phyloP scores from a whole-genome alignment of 2,888 invertebrate genomes.

The Pristionchus exspectatus region DNA sequence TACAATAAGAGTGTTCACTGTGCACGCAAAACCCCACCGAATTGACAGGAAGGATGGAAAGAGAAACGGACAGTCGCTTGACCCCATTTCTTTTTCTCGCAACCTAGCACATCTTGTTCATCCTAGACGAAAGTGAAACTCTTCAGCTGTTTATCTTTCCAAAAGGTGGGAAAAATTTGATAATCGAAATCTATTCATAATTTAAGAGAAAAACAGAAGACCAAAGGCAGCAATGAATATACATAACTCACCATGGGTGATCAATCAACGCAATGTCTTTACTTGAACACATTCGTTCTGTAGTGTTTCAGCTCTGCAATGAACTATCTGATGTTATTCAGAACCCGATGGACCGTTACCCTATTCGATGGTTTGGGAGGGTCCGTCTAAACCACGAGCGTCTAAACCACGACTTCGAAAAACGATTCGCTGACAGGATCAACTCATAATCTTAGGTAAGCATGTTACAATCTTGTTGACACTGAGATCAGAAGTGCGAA shows the following conservation, averaged over 20 bases:
- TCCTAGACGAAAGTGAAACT: not conserved
- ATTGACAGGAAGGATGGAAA: not conserved
- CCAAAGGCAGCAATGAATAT: not conserved
- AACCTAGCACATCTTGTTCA: not conserved
- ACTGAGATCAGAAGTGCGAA: no score
- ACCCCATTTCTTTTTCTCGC: not conserved
- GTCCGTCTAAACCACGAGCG: no score
- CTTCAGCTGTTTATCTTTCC: not conserved
- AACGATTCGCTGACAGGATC: no score
- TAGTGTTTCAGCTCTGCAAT: slow-evolving; percentile 88
- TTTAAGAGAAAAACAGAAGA: no score
- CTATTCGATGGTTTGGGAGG: no score
- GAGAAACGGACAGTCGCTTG: not conserved
- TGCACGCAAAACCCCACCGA: not conserved
- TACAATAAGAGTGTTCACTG: not conserved
- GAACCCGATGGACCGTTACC: slow-evolving; percentile 79
- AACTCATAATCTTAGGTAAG: no score
- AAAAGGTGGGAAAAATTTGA: no score
- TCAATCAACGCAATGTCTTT: not conserved
- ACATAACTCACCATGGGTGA: not conserved
- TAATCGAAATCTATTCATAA: no score
- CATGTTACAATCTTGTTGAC: no score
- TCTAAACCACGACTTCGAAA: no score
- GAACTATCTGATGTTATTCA: slow-evolving; percentile 85
- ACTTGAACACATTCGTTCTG: slow-evolving; percentile 84